phyloP scores from a whole-genome alignment of 2,113 vertebrate genomes.

The Anas platyrhynchos region DNA sequence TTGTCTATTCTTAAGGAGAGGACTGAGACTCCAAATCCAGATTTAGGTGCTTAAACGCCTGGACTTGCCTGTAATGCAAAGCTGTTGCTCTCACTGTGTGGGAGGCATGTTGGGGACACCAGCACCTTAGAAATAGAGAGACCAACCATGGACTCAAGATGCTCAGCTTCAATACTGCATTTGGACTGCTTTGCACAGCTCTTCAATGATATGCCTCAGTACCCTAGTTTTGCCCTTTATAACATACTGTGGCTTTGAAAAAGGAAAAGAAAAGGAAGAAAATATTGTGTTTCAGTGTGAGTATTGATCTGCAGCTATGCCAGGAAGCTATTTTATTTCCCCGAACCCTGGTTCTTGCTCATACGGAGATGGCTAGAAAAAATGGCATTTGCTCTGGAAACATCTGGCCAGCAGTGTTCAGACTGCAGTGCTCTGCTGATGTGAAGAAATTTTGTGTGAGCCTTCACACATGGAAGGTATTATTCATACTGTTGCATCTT shows the following conservation, averaged over 20 bases:
- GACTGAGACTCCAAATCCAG: not conserved
- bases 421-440: not conserved
- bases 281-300: not conserved
- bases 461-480: not conserved
- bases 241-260: not conserved
- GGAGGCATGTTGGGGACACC: not conserved
- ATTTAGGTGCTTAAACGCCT: not conserved
- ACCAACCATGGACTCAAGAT: not conserved
- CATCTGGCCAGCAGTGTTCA: not conserved
- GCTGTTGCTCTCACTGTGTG: not conserved
- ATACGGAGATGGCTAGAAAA: not conserved
- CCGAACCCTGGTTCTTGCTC: not conserved
- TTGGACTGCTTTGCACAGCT: not conserved
- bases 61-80: not conserved
- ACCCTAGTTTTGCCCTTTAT: not conserved
- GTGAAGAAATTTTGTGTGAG: not conserved
- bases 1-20: not conserved
- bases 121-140: not conserved
- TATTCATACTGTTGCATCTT: not conserved
- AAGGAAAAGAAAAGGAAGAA: not conserved
- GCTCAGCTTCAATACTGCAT: not conserved
- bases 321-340: not conserved
- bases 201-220: not conserved
- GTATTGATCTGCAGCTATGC: not conserved
- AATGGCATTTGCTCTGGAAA: not conserved